Conservation (phyloP, 30 jellyfish, hydroid and myxozoan species). For the Mastigias papua region DNA sequence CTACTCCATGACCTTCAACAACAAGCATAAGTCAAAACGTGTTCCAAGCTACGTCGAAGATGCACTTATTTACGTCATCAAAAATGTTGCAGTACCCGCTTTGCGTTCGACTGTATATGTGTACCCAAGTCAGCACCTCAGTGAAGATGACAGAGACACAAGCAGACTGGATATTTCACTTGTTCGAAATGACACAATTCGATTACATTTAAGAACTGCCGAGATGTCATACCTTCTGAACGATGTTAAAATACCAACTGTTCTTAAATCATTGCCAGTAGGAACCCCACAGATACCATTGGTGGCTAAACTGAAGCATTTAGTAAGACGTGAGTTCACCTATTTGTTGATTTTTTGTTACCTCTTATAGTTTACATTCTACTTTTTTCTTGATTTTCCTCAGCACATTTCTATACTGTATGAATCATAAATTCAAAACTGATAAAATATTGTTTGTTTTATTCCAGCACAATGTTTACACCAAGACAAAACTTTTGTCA, state of each 20-base stretch:
- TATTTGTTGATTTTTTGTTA: background rate
- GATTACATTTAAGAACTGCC: slow-evolving; percentile 31
- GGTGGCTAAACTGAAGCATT: slow-evolving; percentile 16
- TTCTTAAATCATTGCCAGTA: slow-evolving; percentile 43
- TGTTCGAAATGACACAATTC: slow-evolving; percentile 28
- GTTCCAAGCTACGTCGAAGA: slow-evolving; percentile 36
- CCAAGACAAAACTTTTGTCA: slow-evolving; percentile 38
- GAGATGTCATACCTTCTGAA: slow-evolving; percentile 12
- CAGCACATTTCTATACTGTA: no score
- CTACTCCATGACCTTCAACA: slow-evolving; percentile 32
- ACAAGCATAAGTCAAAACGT: slow-evolving; percentile 18
- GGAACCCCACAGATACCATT: slow-evolving; percentile 56
- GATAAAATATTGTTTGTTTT: background rate
- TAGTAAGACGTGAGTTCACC: slow-evolving; percentile 39
- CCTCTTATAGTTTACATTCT: no score
- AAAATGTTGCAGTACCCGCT: slow-evolving; percentile 13
- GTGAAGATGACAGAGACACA: slow-evolving; percentile 6
- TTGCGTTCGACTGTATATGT: slow-evolving; percentile 29
- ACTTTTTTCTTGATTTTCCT: no score
- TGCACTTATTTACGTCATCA: slow-evolving; percentile 12
- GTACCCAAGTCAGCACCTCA: slow-evolving; percentile 29
- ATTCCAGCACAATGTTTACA: slow-evolving; percentile 71
- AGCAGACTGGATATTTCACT: slow-evolving; percentile 21
- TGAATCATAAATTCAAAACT: no score
- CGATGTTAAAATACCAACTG: slow-evolving; percentile 65